These are phyloP conservation scores for Heterodera filipjevi DNA, from an alignment of 2,888 invertebrate species.

Conservation along the genomic window DNA sequence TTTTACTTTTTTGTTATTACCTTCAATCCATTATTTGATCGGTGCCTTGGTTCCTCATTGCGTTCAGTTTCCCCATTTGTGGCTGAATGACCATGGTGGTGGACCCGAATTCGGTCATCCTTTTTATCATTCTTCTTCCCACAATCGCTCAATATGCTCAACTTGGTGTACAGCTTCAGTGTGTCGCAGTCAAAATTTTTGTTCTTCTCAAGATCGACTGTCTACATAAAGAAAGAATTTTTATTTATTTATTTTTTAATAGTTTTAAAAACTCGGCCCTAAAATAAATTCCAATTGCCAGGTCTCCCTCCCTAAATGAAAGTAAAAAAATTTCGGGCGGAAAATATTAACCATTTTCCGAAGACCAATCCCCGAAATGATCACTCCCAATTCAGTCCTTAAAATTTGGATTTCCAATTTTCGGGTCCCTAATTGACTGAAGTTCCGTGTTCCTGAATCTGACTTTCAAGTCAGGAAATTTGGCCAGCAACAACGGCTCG, in stretches of 20 bases:
- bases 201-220: slow-evolving; percentile 56
- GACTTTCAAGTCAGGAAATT: slow-evolving; percentile 59
- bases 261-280: too few relatives aligned
- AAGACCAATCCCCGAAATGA: too few relatives aligned
- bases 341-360: too few relatives aligned
- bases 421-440: too few relatives aligned
- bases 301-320: too few relatives aligned
- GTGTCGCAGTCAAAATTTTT: slow-evolving; percentile 54
- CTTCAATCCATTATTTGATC: not conserved
- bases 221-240: too few relatives aligned
- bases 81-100: not conserved
- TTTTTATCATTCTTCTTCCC: slow-evolving; percentile 26
- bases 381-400: too few relatives aligned
- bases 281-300: too few relatives aligned
- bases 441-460: too few relatives aligned
- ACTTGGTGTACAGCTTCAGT: slow-evolving; percentile 43
- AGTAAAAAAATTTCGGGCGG: too few relatives aligned
- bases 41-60: not conserved
- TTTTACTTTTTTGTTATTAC: not conserved
- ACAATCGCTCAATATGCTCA: slow-evolving; percentile 40
- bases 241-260: too few relatives aligned
- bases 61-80: not conserved
- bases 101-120: not conserved
- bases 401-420: too few relatives aligned
- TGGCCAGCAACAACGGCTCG: slow-evolving; percentile 51